phyloP scores from a whole-genome alignment of 2,797 vertebrate species.

The Adelosebastes latens region DNA sequence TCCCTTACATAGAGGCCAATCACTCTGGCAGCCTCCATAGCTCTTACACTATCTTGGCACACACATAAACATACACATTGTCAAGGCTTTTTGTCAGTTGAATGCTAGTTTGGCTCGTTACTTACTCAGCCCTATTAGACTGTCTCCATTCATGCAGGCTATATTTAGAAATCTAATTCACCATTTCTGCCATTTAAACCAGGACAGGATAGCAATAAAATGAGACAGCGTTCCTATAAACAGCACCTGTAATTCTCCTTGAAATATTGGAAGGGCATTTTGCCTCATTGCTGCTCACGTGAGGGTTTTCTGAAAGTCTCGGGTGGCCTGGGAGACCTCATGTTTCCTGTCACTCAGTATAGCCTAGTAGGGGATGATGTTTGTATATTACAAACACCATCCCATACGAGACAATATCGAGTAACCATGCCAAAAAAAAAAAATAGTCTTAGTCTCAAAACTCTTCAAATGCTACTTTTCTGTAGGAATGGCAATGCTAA shows the following conservation, averaged over 20 bases:
- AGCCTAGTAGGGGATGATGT: not conserved
- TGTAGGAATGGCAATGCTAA: not conserved
- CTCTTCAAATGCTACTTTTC: not conserved
- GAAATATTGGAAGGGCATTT: conserved; percentile 42
- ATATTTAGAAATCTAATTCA: conserved; percentile 66
- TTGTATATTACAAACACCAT: not conserved
- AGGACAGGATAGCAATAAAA: conserved; percentile 59
- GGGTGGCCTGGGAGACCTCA: not conserved
- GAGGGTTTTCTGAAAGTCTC: not conserved
- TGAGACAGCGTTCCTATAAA: conserved; percentile 33
- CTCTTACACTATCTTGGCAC: conserved; percentile 46
- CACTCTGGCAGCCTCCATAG: conserved; percentile 37
- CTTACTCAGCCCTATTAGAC: conserved; percentile 20
- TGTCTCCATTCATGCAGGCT: conserved; percentile 45
- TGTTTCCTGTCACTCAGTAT: not conserved
- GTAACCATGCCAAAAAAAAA: not conserved
- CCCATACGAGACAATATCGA: no score
- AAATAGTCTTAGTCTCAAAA: not conserved
- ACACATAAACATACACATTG: conserved; percentile 12
- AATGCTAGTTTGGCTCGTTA: conserved; percentile 27
- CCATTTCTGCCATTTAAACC: conserved; percentile 61
- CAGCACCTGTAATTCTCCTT: conserved; percentile 54
- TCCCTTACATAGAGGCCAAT: conserved; percentile 51
- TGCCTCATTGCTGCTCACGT: not conserved
- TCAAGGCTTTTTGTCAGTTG: conserved; percentile 20